Base-by-base conservation (phyloP, 2,113 vertebrate genomes). In the Pollimyrus isidori region DNA sequence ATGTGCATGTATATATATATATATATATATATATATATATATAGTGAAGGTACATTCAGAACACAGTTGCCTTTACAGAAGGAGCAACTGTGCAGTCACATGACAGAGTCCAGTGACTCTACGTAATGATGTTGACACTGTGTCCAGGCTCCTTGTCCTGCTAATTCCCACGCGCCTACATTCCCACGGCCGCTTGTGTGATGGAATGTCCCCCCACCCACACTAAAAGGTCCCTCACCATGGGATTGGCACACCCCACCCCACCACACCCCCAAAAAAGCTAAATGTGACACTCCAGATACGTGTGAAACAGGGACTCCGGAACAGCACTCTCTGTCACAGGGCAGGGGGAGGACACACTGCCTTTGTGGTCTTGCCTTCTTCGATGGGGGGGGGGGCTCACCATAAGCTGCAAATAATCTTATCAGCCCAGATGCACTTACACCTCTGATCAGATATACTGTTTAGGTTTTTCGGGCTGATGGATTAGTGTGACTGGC, bases 321-420 rank as follows among this genome's bases (percentile, higher is more conserved):
- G 56, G 30, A 65, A 46, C 88, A 87, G 86, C 65, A 52, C 89
- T 48, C 48, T 35, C 26, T 13, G 30, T 26, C 58, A 46, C 30
- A 35, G 73, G 76, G 19, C 7, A 21, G 50, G 62, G 88, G 17
- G 88, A 86, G 73, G 83, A 48, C 87, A 88, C 48, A 88, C 89
- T 88, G 62, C 88, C 91, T 91, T 90, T 92, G 92, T 90, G 53
- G 87, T 53, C 82, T 93, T 48, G 69, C 87, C 46, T 45, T 76
- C 39, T 84, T 92, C 83, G 91, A 88, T 88, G 76, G 88, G 86
- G 50, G 13, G 11, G 88, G 35, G 35, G 46, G 45, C 76, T 82
- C 4, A 50, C 42, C 7, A 13, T 76, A 52, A 88, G 49, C 89
- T 56, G 87, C 90, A 83, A 89, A 82, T 87, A 89, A 82, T 87